Base-by-base conservation (phyloP, 2,888 invertebrate species). In the Sesia apiformis region DNA sequence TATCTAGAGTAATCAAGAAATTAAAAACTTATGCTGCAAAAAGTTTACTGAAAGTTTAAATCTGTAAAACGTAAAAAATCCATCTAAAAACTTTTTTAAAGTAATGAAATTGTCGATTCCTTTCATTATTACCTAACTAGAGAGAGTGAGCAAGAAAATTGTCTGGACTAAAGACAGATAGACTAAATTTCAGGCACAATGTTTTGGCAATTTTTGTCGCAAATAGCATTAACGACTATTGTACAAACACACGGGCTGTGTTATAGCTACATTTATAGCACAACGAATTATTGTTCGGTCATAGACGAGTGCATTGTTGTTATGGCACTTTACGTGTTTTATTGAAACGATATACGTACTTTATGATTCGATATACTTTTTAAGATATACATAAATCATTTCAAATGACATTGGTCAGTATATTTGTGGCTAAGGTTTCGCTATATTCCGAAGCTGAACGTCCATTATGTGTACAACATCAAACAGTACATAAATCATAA, bases 401-500 rank as follows among this genome's bases (percentile, higher is more conserved):
- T 46, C 4, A 46, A 46, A 4, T 46, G 46, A 23, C 46, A 46
- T 46, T 46, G 8, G 46, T 3, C 46, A 46, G 4, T 46, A 46
- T 46, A 23, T 5, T n/a, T n/a, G n/a, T n/a, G n/a, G n/a, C n/a
- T n/a, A n/a, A n/a, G n/a, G n/a, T n/a, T n/a, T 46, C 23, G 7
- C 7, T n/a, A 4, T 5, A 23, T 49, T 52, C 38, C 49, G 49
- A 40, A 55, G 53, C 53, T 55, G 49, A 39, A 40, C 51, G 55
- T 58, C 57, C 59, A 60, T 64, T 64, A 63, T 65, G 61, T 69
- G 59, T 57, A 64, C 61, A 52, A 71, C 72, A 69, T 75, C 72
- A 77, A 74, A 76, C 65, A 63, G 39, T 39, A 57, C 56, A 65
- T 74, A 73, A 69, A 76, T 78, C 69, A 69, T 60, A 59, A 54